A percentile compares a stretch with the other conserved stretches of the same genome.
phyloP scores from a whole-genome alignment of 35 echinoderm and acorn worm genomes.

The Apostichopus parvimensis region DNA sequence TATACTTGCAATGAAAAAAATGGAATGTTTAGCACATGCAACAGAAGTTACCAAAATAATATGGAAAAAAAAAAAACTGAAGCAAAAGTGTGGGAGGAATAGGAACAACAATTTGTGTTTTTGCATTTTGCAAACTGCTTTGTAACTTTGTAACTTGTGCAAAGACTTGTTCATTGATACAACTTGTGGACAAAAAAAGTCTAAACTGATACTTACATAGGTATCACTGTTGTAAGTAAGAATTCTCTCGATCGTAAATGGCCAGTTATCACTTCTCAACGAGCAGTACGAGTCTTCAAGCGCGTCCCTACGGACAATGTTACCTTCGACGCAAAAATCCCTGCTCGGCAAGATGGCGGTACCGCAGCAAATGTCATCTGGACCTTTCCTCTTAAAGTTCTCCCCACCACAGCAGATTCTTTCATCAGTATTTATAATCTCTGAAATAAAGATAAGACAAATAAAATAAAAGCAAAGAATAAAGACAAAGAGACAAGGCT shows the following conservation, averaged over 20 bases:
- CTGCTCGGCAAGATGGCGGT: background rate
- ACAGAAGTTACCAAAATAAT: too few relatives aligned
- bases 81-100: too few relatives aligned
- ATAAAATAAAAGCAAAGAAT: background rate
- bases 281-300: background rate
- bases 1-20: too few relatives aligned
- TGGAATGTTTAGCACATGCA: too few relatives aligned
- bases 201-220: slow-evolving; percentile 8
- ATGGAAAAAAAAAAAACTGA: too few relatives aligned
- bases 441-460: background rate
- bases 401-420: slow-evolving; percentile 3
- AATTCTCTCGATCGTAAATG: background rate
- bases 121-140: too few relatives aligned
- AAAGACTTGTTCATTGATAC: too few relatives aligned
- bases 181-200: too few relatives aligned
- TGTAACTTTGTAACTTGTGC: too few relatives aligned
- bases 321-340: background rate
- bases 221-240: slow-evolving; percentile 3
- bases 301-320: background rate
- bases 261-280: background rate
- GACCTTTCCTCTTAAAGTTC: background rate
- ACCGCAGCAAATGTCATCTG: slow-evolving; percentile 4
- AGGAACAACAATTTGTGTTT: too few relatives aligned
- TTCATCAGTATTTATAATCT: too few relatives aligned
- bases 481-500: too few relatives aligned